Evolutionary conservation across 2,113 vertebrate species (phyloP), one percentile per base, ranked within the genome.

Genomic region (Motacilla tschutschensis): DNA sequence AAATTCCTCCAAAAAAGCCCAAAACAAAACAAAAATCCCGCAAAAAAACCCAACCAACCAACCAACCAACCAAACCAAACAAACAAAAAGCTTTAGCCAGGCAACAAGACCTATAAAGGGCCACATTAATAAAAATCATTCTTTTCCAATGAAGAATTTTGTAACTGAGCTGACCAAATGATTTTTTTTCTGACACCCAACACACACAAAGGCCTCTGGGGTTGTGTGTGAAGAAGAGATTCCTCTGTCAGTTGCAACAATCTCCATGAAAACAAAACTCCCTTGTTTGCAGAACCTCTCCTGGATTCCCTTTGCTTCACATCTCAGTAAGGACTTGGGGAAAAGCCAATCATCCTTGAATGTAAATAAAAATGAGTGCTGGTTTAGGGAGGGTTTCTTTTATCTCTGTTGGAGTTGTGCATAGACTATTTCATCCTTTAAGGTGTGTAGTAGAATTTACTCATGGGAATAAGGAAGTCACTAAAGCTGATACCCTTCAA

Each of bases 281-380:
- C 19, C 38, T 86, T 90, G 55, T 88, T 90, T 83, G 75, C 58
- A 86, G 46, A 94, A 69, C 69, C 73, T 79, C 57, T 85, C 50
- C 46, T 57, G 48, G n/a, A 60, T 44, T 87, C 48, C 8, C 48
- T 82, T 79, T 79, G 46, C 70, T 83, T 91, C 35, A 50, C 60
- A 87, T 74, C 72, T 85, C 73, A 46, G 12, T 59, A 53, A 77
- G 69, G 73, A 70, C 40, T 55, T 82, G n/a, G 65, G 76, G 22
- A 67, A 79, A 90, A 88, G 63, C 69, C 71, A 79, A 1, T 88
- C 81, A 84, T 44, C 41, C 69, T 75, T 89, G 55, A 89, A 89
- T 77, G 82, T 92, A 93, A 92, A 93, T 83, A 93, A 91, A 85
- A 85, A 41, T 16, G 83, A 81, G 46, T 77, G 38, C 73, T 93